These are phyloP conservation scores for Cranoglanis bouderius DNA, from an alignment of 2,113 vertebrate species.

Conservation along the genomic window DNA sequence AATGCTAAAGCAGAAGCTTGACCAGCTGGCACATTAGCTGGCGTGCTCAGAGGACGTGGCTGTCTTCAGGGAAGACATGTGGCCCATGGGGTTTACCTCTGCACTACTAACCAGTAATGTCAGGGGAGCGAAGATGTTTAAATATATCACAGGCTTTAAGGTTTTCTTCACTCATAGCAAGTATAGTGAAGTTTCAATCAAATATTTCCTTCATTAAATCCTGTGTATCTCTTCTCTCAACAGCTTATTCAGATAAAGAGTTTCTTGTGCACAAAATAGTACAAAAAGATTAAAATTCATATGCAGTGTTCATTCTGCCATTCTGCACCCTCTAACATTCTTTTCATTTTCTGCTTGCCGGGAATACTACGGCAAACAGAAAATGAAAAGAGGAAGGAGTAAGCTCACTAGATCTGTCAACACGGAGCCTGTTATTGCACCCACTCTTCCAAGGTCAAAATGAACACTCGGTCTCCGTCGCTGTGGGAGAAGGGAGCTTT, in stretches of 20 bases:
- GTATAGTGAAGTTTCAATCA: neutral
- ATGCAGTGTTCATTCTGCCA: slow-evolving; percentile 4
- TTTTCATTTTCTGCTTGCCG: slow-evolving; percentile 43
- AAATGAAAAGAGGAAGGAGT: neutral
- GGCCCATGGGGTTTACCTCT: neutral
- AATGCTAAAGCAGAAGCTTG: neutral
- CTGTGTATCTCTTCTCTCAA: neutral
- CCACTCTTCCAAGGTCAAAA: slow-evolving; percentile 54
- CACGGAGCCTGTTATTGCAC: slow-evolving; percentile 46
- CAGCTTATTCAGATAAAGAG: slow-evolving; percentile 16
- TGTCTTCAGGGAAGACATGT: neutral
- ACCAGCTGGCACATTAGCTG: neutral
- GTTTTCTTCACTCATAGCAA: neutral
- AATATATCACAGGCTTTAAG: neutral
- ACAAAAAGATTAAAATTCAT: slow-evolving; percentile 27
- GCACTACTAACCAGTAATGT: neutral
- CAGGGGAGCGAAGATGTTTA: neutral
- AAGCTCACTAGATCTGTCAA: slow-evolving; percentile 47
- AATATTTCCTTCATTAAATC: neutral
- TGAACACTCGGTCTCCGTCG: slow-evolving; percentile 42
- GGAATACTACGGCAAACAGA: slow-evolving; percentile 18
- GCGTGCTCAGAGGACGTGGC: neutral
- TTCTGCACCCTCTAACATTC: slow-evolving; percentile 21
- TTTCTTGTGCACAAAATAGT: neutral
- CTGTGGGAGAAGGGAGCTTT: slow-evolving; percentile 40